Evolutionary conservation across 2,113 vertebrate genomes (phyloP), one percentile per base, ranked within the genome.

Genomic region (Grammomys dolichurus): DNA sequence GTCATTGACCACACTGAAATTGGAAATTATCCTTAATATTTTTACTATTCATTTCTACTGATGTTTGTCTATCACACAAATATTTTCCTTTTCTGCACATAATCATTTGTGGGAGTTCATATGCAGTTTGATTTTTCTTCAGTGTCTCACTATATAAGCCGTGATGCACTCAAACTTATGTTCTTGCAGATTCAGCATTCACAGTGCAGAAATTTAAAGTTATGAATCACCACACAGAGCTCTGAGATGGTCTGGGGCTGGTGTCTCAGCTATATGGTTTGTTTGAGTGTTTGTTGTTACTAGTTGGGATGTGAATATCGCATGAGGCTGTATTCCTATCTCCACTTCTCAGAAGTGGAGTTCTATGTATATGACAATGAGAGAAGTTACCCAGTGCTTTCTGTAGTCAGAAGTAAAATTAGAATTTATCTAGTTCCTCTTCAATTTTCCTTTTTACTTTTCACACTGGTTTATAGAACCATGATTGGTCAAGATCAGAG

Each of bases 1-100:
- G 4, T 67, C 70, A 60, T 40, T 76, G 43, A 72, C 16, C 60
- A 46, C 7, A 46, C 24, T 46, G 82, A 65, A 85, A 65, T 31
- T 65, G 43, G 7, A 67, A 10, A 40, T 84, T 82, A 36, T 82
- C 65, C 36, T 91, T n/a, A 58, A 22, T 7, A 40, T 69, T 17
- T 60, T 81, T 86, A 10, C 84, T 89, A 16, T 60, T 93, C 5
- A 76, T 86, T 93, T 84, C 54, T 92, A 28, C 48, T n/a, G 31
- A 33, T 78, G 22, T 87, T 93, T 69, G 20, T 4, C 70, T 69
- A 11, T n/a, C 33, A 69, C 70, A 0, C 63, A 87, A 76, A 70
- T 73, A 65, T 60, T 7, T 58, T 60, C 12, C 58, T 85, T 93
- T 70, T 80, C 76, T 46, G 1, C 26, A 93, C 51, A 40, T 86